Conservation (phyloP, 2,113 vertebrate species). For the Crotophaga sulcirostris region DNA sequence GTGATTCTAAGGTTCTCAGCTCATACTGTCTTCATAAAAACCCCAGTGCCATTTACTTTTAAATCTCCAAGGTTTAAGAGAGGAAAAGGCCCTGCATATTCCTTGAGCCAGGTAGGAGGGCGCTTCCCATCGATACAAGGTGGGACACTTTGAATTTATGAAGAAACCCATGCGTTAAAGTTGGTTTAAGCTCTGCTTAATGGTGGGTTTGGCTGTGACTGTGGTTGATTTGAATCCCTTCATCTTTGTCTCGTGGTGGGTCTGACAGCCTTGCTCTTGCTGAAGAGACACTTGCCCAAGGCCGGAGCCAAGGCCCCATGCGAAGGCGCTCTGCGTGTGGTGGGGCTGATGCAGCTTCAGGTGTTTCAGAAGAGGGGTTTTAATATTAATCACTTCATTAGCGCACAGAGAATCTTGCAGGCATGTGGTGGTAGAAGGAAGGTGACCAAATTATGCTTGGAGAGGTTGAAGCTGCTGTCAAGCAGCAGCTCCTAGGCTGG, state of each 20-base stretch:
- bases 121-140: not conserved
- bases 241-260: fast-evolving
- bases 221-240: too few relatives aligned
- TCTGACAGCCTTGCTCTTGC: not conserved
- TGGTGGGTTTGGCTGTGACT: too few relatives aligned
- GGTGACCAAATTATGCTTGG: not conserved
- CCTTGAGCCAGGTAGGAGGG: not conserved
- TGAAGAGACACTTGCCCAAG: not conserved
- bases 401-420: fast-evolving
- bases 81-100: fast-evolving
- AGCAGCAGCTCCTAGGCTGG: not conserved
- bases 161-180: not conserved
- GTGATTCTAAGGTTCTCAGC: too few relatives aligned
- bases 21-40: fast-evolving
- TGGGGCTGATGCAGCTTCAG: not conserved
- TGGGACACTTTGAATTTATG: not conserved
- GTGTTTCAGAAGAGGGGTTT: not conserved
- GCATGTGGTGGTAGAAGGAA: not conserved
- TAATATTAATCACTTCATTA: not conserved
- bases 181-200: not conserved
- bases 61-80: not conserved
- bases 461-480: not conserved
- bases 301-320: not conserved
- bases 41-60: fast-evolving
- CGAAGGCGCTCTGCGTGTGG: not conserved